Conservation (phyloP, 2,797 vertebrate species). For the Galago senegalensis region DNA sequence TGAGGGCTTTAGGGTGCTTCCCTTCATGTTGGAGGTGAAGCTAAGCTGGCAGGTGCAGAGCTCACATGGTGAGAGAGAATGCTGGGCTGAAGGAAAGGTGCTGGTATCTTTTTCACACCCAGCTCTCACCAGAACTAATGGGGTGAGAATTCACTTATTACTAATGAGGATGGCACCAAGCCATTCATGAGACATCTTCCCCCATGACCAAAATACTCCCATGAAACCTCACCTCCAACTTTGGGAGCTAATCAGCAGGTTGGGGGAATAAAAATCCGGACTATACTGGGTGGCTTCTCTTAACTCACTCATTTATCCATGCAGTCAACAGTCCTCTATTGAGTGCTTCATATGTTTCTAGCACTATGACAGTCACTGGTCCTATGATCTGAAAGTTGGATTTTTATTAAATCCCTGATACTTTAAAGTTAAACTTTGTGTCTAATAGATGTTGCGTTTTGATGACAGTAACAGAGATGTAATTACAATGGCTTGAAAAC, state of each 20-base stretch:
- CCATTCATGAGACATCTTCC: neutral
- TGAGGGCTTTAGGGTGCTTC: neutral
- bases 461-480: neutral
- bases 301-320: neutral
- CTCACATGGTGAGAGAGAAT: neutral
- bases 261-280: neutral
- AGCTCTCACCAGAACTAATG: neutral
- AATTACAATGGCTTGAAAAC: neutral
- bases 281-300: neutral
- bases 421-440: neutral
- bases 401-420: conserved; percentile 38
- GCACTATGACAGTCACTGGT: neutral
- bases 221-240: neutral
- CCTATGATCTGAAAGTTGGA: neutral
- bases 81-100: neutral
- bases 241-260: neutral
- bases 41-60: neutral
- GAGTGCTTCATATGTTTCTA: neutral
- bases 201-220: neutral
- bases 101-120: neutral
- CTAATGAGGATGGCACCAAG: neutral
- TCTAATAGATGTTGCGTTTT: conserved; percentile 29
- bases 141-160: neutral
- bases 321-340: neutral
- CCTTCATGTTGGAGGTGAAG: neutral